phyloP scores from a whole-genome alignment of 1,140 invertebrate species.

The Nomia melanderi region DNA sequence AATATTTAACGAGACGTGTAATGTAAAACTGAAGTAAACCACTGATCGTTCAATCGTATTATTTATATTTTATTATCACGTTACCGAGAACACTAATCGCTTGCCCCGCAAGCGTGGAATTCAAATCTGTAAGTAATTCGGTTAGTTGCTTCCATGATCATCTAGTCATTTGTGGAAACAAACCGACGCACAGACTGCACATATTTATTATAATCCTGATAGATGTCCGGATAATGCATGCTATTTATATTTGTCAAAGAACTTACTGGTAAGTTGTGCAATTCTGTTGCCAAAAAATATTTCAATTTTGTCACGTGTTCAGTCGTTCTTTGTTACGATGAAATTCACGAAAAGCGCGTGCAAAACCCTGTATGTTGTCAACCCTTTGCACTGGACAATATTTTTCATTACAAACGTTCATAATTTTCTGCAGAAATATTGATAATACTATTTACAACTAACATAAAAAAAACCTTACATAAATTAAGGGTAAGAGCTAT shows the following conservation, averaged over 20 bases:
- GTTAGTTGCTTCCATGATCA: constrained; percentile 16
- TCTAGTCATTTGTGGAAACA: constrained; percentile 2
- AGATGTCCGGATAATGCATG: constrained; percentile 25
- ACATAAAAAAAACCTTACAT: no score
- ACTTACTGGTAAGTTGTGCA: constrained; percentile 22
- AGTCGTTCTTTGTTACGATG: constrained; percentile 38
- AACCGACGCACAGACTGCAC: not conserved
- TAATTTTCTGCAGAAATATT: no score
- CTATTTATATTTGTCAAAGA: constrained; percentile 34
- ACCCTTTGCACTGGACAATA: no score
- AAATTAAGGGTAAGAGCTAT: no score
- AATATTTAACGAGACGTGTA: constrained; percentile 4
- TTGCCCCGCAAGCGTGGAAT: constrained; percentile 21
- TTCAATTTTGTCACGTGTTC: constrained; percentile 31
- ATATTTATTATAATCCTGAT: constrained; percentile 5
- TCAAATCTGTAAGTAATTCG: constrained; percentile 30
- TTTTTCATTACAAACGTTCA: no score
- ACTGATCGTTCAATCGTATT: constrained; percentile 14
- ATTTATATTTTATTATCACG: constrained; percentile 30
- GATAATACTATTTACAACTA: no score
- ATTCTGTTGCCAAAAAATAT: constrained; percentile 10
- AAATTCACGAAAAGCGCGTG: constrained; percentile 17
- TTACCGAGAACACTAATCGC: constrained; percentile 1
- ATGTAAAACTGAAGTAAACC: constrained; percentile 16
- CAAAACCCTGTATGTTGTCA: constrained; percentile 5